These are phyloP conservation scores for Etheostoma nigrum DNA, from an alignment of 2,797 vertebrate species.

Conservation along the genomic window DNA sequence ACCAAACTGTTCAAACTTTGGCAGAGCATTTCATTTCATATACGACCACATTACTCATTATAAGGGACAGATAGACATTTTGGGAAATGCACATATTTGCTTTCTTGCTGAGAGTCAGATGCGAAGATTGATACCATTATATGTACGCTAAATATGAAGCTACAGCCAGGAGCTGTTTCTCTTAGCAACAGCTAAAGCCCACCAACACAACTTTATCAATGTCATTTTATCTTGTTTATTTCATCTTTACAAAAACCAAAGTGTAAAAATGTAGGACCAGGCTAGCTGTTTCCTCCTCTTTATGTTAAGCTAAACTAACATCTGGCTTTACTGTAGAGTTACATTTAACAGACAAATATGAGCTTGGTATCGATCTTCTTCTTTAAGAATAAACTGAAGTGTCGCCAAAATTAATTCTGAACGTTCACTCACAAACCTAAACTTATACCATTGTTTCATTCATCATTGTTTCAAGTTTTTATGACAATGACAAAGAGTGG, in stretches of 20 bases:
- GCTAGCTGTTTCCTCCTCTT: background rate
- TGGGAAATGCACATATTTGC: background rate
- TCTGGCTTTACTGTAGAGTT: background rate
- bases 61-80: background rate
- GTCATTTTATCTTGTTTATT: background rate
- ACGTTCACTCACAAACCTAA: background rate
- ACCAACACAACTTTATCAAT: background rate
- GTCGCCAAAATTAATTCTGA: background rate
- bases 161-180: background rate
- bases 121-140: background rate
- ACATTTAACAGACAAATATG: background rate
- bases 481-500: constrained; percentile 8
- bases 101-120: background rate
- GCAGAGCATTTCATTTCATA: background rate
- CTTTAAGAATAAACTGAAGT: constrained; percentile 1
- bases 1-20: constrained; percentile 1
- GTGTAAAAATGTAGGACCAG: background rate
- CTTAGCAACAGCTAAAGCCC: background rate
- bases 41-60: background rate
- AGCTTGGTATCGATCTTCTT: background rate
- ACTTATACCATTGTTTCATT: background rate
- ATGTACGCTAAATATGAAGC: background rate
- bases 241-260: background rate
- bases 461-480: background rate
- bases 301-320: background rate